Percentiles rank a stretch among this genome's conserved stretches.
Evolutionary conservation across 2,113 vertebrate species (phyloP).

Genomic region (Propithecus coquereli): DNA sequence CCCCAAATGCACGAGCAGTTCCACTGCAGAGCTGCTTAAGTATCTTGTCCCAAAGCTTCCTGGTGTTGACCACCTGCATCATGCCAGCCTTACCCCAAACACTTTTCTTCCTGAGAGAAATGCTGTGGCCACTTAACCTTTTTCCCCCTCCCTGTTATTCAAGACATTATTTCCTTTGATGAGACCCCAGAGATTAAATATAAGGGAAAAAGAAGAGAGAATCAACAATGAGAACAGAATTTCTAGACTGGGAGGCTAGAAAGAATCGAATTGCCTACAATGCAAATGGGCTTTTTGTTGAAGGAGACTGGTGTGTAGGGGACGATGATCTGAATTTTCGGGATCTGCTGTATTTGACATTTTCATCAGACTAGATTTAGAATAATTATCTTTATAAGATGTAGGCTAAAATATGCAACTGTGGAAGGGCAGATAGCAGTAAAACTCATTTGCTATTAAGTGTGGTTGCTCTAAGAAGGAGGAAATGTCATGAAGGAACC

Average conservation of each 20-base stretch:
- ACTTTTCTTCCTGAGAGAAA: not conserved
- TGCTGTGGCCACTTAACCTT: not conserved
- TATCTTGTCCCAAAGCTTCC: not conserved
- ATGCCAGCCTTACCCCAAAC: not conserved
- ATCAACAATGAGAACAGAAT: not conserved
- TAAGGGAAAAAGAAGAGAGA: not conserved
- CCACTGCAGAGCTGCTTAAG: not conserved
- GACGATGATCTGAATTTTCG: not conserved
- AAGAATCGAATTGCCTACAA: not conserved
- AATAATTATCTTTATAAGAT: not conserved
- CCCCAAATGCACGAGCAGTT: not conserved
- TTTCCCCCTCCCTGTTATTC: not conserved
- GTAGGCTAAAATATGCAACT: not conserved
- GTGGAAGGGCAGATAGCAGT: not conserved
- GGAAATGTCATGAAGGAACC: slow-evolving; percentile 1
- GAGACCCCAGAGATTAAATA: not conserved
- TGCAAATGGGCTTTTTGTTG: not conserved
- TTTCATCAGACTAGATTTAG: not conserved
- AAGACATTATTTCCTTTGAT: not conserved
- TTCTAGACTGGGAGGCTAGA: not conserved
- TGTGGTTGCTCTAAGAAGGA: not conserved
- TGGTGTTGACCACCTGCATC: not conserved
- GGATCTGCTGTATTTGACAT: not conserved
- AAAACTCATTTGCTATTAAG: not conserved
- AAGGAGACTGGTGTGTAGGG: not conserved